These are phyloP conservation scores for Erythrolamprus reginae DNA, from an alignment of 2,113 vertebrate genomes.

Conservation along the genomic window DNA sequence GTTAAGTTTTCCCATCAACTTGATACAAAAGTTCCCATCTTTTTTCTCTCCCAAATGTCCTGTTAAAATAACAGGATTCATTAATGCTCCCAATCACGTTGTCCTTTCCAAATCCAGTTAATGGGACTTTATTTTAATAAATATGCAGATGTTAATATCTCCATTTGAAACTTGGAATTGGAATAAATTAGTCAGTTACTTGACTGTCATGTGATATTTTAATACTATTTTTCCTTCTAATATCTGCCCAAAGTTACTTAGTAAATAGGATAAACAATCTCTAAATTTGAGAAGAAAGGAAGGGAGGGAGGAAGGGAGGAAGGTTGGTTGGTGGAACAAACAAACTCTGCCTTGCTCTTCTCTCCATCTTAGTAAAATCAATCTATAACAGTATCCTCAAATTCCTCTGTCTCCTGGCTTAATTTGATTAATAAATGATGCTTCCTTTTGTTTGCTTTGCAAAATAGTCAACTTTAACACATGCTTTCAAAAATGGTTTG, in stretches of 20 bases:
- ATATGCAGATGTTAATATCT: not conserved
- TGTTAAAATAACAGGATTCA: not conserved
- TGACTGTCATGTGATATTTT: not conserved
- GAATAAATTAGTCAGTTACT: not conserved
- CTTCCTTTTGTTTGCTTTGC: not conserved
- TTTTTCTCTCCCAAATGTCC: not conserved
- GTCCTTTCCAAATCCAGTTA: not conserved
- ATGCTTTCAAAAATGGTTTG: not conserved
- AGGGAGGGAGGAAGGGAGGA: no score
- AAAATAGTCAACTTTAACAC: not conserved
- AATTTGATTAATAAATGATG: not conserved
- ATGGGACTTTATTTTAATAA: not conserved
- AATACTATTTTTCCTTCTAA: not conserved
- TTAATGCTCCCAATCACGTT: not conserved
- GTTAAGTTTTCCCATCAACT: not conserved
- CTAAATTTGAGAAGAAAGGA: not conserved
- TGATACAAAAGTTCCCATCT: not conserved
- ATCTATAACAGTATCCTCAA: not conserved
- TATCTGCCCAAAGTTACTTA: not conserved
- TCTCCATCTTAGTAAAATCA: not conserved
- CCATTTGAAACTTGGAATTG: not conserved
- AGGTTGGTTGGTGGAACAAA: not conserved
- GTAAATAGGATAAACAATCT: not conserved
- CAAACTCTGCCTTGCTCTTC: not conserved
- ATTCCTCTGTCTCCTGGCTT: not conserved